Conservation (phyloP, 1,140 invertebrate species). For the Nebria ingens region DNA sequence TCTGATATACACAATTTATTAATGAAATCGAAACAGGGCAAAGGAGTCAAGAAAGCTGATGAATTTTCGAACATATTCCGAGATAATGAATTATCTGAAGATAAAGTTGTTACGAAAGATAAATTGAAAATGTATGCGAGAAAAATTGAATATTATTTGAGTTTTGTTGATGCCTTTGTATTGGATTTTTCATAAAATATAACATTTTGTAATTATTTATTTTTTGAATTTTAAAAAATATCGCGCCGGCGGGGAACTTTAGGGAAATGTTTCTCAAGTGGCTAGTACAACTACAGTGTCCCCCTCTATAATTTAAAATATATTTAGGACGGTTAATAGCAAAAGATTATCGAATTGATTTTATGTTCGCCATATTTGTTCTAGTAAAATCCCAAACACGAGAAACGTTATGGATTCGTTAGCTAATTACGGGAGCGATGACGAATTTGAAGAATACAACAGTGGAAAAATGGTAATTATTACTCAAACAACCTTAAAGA, state of each 20-base stretch:
- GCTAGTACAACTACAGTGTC: no score
- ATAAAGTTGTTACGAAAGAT: background rate
- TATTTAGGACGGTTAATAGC: no score
- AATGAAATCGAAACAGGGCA: background rate
- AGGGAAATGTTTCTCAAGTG: no score
- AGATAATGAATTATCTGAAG: background rate
- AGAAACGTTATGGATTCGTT: background rate
- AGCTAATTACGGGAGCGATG: background rate
- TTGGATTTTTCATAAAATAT: background rate
- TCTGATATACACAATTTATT: constrained; percentile 5
- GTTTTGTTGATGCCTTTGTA: background rate
- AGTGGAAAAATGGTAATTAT: constrained; percentile 2
- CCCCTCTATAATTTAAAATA: no score
- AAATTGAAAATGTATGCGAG: background rate
- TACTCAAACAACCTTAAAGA: background rate
- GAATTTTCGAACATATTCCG: background rate
- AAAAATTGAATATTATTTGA: background rate
- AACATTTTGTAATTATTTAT: background rate
- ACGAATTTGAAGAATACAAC: background rate
- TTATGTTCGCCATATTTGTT: background rate
- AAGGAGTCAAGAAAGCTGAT: background rate
- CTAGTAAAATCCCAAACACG: background rate
- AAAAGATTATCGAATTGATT: no score
- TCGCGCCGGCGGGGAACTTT: no score
- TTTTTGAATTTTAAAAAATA: background rate